Conservation (phyloP, 92 coral and sea anemone genomes). For the Diadumene lineata region DNA sequence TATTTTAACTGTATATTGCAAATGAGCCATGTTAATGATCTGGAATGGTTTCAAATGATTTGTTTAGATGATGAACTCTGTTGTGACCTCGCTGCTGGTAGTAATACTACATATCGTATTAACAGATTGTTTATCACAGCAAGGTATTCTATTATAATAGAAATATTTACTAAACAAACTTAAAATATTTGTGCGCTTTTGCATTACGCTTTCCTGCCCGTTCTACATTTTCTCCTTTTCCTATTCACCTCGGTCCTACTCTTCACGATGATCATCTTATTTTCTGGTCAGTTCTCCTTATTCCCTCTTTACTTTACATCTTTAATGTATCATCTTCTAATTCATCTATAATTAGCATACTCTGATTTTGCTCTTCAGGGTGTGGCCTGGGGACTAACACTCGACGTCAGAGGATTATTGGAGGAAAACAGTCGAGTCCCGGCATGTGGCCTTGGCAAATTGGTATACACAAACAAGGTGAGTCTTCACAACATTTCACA, state of each 20-base stretch:
- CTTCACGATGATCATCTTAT: too few species aligned
- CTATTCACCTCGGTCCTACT: too few species aligned
- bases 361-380: too few species aligned
- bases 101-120: neutral
- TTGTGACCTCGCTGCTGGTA: neutral
- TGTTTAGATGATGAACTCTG: neutral
- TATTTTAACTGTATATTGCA: neutral
- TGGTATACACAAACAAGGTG: constrained; percentile 16
- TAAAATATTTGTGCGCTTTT: neutral
- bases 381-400: constrained; percentile 51
- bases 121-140: neutral
- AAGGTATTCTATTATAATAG: neutral
- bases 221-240: too few species aligned
- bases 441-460: constrained; percentile 73
- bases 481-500: too few species aligned
- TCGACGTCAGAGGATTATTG: constrained; percentile 24
- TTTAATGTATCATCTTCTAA: neutral
- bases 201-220: neutral
- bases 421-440: neutral
- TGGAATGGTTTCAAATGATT: neutral
- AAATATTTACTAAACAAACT: too few species aligned
- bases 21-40: neutral
- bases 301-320: too few species aligned
- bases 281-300: too few species aligned
- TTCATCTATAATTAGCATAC: neutral